Evolutionary conservation across 2,113 vertebrate species (phyloP).

Genomic region (Varanus komodoensis): DNA sequence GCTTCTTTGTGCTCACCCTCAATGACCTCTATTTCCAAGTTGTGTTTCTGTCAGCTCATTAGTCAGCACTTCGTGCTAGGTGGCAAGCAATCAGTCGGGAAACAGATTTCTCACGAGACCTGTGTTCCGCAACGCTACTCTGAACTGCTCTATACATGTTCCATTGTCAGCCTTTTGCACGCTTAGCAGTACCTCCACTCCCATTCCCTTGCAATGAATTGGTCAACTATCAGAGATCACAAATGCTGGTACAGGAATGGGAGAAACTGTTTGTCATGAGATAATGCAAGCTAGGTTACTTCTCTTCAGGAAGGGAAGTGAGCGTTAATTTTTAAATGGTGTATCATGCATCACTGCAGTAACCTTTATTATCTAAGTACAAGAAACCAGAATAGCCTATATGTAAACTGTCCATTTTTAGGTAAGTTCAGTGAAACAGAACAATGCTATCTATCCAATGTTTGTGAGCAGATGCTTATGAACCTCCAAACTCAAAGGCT

Average conservation of each 20-base stretch:
- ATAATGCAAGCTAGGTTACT: neutral
- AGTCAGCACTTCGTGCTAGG: neutral
- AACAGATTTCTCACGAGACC: neutral
- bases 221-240: neutral
- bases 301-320: neutral
- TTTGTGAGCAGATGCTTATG: too few species aligned
- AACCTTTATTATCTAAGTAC: neutral
- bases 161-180: neutral
- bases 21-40: neutral
- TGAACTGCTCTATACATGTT: neutral
- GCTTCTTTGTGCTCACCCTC: neutral
- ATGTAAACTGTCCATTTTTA: neutral
- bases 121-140: neutral
- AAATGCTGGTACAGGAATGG: neutral
- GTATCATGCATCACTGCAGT: neutral
- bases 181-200: neutral
- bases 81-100: neutral
- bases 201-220: neutral
- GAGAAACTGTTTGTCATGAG: neutral
- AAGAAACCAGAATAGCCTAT: neutral
- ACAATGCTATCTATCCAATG: too few species aligned
- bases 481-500: too few species aligned
- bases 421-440: too few species aligned
- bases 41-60: neutral
- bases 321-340: neutral